These are phyloP conservation scores for Vipera ursinii DNA, from an alignment of 2,797 vertebrate species.

Conservation along the genomic window DNA sequence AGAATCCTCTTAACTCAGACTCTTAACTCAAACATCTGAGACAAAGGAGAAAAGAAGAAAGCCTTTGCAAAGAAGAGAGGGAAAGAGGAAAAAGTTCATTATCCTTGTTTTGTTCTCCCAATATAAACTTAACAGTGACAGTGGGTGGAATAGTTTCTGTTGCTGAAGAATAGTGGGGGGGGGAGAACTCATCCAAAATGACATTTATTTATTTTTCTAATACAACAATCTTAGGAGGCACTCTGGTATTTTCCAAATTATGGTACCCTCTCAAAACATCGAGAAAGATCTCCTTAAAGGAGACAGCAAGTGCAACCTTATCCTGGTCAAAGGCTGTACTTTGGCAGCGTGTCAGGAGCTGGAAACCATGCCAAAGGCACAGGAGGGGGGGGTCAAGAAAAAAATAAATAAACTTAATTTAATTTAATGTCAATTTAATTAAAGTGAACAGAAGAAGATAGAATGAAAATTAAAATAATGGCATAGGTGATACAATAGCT, in stretches of 20 bases:
- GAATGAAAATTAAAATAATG: neutral
- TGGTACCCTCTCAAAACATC: neutral
- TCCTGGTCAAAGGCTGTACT: neutral
- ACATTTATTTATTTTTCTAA: neutral
- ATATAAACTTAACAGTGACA: constrained; percentile 24
- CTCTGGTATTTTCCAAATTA: constrained; percentile 15
- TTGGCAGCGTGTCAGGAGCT: neutral
- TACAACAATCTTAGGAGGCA: neutral
- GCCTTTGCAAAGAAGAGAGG: constrained; percentile 31
- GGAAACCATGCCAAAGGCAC: neutral
- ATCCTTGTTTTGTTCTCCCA: constrained; percentile 42
- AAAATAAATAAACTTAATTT: neutral
- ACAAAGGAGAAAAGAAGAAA: constrained; percentile 56
- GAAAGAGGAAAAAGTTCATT: constrained; percentile 36
- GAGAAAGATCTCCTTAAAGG: neutral
- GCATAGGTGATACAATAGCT: neutral
- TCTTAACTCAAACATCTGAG: constrained; percentile 72
- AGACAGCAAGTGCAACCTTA: neutral
- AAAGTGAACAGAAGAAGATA: neutral
- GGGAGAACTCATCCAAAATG: neutral
- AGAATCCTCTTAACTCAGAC: constrained; percentile 78
- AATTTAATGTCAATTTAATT: neutral
- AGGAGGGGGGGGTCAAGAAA: neutral
- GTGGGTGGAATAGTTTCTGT: neutral
- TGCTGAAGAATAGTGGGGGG: neutral